Evolutionary conservation across 2,113 vertebrate species (phyloP).

Genomic region (Odocoileus hemionus): DNA sequence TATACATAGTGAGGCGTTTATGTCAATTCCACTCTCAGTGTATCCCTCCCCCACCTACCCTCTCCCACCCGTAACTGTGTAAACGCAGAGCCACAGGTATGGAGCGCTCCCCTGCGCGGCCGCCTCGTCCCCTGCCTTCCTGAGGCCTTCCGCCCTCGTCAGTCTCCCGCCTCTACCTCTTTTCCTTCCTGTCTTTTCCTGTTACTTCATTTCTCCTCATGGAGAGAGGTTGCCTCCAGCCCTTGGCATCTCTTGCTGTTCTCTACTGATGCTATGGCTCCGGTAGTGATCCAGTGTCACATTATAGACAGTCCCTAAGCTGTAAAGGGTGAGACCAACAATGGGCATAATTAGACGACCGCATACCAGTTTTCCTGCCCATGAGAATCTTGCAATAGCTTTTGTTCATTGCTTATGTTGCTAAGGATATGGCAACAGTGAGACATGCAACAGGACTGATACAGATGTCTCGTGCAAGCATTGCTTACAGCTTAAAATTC

Average conservation of each 20-base stretch:
- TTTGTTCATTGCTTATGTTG: neutral
- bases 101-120: accelerated
- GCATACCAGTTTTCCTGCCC: neutral
- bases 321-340: neutral
- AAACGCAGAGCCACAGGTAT: neutral
- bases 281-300: neutral
- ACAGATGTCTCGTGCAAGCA: too few species aligned
- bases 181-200: neutral
- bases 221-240: neutral
- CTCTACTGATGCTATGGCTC: accelerated
- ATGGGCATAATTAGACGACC: neutral
- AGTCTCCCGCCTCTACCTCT: neutral
- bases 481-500: neutral
- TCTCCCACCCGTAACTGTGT: neutral
- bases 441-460: neutral
- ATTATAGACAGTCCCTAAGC: neutral
- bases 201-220: accelerated
- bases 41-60: accelerated
- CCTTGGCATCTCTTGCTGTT: neutral
- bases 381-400: too few species aligned
- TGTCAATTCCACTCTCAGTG: neutral
- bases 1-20: neutral
- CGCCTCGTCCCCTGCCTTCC: accelerated
- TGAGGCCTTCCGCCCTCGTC: accelerated
- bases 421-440: neutral